Evolutionary conservation across 2,888 invertebrate species (phyloP).

Genomic region (Ophion slaviceki): DNA sequence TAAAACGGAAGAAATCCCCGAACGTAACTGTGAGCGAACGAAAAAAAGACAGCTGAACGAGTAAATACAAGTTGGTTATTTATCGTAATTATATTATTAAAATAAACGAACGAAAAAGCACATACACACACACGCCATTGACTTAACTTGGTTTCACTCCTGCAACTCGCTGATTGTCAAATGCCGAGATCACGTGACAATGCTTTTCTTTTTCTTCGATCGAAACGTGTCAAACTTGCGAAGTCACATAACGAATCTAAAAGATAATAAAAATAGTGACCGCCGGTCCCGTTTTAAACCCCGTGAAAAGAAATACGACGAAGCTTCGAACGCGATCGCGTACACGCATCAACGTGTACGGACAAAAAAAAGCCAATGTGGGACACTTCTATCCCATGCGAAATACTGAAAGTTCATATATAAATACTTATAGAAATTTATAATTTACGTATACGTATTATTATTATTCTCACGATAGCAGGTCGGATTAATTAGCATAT

Average conservation of each 20-base stretch:
- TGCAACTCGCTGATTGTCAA: neutral
- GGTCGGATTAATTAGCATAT: constrained; percentile 65
- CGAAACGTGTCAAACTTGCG: constrained; percentile 6
- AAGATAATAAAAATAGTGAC: constrained; percentile 30
- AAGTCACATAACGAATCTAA: constrained; percentile 7
- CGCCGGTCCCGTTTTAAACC: constrained; percentile 46
- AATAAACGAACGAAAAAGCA: constrained; percentile 57
- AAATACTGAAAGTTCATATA: constrained; percentile 80
- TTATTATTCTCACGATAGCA: constrained; percentile 43
- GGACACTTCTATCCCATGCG: constrained; percentile 73
- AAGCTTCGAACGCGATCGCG: constrained; percentile 62
- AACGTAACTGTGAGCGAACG: constrained; percentile 34
- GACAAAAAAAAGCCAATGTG: constrained; percentile 59
- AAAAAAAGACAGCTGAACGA: constrained; percentile 71
- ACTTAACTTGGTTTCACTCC: constrained; percentile 66
- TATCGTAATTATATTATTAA: constrained; percentile 74
- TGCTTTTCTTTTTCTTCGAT: constrained; percentile 34
- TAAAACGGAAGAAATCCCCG: constrained; percentile 17
- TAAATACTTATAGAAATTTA: constrained; percentile 75
- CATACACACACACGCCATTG: constrained; percentile 56
- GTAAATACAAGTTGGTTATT: constrained; percentile 77
- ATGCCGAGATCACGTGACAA: neutral
- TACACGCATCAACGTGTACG: constrained; percentile 56
- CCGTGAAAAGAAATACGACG: constrained; percentile 9
- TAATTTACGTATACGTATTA: constrained; percentile 65